Base-by-base conservation (phyloP, 2,113 vertebrate genomes). In the Embiotoca jacksoni region DNA sequence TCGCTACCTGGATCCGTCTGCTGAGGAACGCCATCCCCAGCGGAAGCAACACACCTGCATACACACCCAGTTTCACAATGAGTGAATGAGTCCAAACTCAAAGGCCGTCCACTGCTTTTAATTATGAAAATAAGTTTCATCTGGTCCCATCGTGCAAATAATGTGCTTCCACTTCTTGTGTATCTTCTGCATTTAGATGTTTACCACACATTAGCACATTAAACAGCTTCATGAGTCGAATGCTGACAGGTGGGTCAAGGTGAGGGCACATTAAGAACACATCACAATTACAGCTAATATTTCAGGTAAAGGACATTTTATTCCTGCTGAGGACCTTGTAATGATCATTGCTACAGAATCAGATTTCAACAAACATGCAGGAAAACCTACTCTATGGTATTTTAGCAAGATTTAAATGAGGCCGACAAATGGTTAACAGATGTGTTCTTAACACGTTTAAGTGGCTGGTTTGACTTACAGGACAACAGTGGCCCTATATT, bases 1-100 rank as follows among this genome's bases (percentile, higher is more conserved):
- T 97, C 0, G 94, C 95, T 1, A 97, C 96, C 2, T 97, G 96
- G 96, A 95, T 97, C 60, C 93, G 96, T 6, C 93, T 97, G 73
- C 92, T 97, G 41, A 95, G 95, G 75, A 95, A 96, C 33, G 94
- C 95, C 75, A 95, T 97, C 72, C 96, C 96, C 37, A 95, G 84
- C 0, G 88, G 94, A 52, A 87, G 91, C 14, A 91, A 92, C 73
- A 57, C 92, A 0, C 86, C 93, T 15, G 87, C 92, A 41, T 95
- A 94, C 89, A 92, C 91, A 2, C 88, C 90, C 44, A 90, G 69
- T 71, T 86, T 88, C 72, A 59, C 91, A 8, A 83, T n/a, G n/a
- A n/a, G n/a, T n/a, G n/a, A 13, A 30, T 14, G 57, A 75, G 39
- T 68, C 15, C 33, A 59, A 68, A 62, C 55, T 53, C 13, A 14